Percentiles rank a stretch among this genome's conserved stretches.
These are phyloP conservation scores for Perognathus longimembris DNA, from an alignment of 2,113 vertebrate species.

Conservation along the genomic window DNA sequence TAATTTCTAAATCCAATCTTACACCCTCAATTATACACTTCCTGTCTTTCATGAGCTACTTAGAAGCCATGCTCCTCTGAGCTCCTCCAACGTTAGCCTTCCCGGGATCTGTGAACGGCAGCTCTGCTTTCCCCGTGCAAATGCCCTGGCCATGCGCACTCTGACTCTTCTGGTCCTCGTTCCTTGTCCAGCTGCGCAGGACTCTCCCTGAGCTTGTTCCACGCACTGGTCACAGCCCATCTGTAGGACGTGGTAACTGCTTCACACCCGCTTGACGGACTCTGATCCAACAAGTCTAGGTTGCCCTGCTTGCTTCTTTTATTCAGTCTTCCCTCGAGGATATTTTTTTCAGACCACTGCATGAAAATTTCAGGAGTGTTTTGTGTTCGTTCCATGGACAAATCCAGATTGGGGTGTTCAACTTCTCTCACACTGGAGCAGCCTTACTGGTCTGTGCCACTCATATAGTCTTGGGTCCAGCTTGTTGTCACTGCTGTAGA, in stretches of 20 bases:
- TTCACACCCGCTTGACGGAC: neutral
- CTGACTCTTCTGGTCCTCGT: neutral
- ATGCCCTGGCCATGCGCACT: too few relatives aligned
- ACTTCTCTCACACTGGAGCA: neutral
- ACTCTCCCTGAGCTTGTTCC: neutral
- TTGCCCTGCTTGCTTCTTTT: too few relatives aligned
- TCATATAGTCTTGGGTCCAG: neutral
- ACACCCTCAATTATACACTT: neutral
- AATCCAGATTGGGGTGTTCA: too few relatives aligned
- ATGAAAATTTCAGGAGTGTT: too few relatives aligned
- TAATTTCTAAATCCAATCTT: neutral
- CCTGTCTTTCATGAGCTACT: neutral
- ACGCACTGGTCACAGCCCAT: neutral
- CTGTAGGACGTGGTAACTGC: neutral
- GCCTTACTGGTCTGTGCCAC: neutral
- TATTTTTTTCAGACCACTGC: too few relatives aligned
- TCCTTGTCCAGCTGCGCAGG: neutral
- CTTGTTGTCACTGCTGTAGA: neutral
- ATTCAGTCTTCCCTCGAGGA: too few relatives aligned
- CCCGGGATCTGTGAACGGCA: neutral
- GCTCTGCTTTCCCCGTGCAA: neutral
- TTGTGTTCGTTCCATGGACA: too few relatives aligned
- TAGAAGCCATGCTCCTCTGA: neutral
- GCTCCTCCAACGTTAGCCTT: neutral
- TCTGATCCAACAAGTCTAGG: neutral